These are phyloP conservation scores for Pogona vitticeps DNA, from an alignment of 2,113 vertebrate species.

Conservation along the genomic window DNA sequence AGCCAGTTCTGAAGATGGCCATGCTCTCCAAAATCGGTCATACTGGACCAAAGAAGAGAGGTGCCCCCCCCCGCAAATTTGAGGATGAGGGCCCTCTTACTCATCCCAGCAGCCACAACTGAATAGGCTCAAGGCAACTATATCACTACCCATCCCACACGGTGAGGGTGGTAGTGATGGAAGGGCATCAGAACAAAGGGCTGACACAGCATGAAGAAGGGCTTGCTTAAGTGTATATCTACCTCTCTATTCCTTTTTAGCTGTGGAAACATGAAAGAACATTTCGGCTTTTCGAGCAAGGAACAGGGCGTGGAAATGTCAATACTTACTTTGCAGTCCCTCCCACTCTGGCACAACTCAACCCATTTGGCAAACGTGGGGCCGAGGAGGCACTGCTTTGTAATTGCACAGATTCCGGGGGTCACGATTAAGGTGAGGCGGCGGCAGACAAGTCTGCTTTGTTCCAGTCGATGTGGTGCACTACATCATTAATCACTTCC, in stretches of 20 bases:
- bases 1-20: too few species aligned
- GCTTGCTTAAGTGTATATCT: too few species aligned
- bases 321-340: neutral
- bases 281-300: neutral
- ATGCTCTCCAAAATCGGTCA: too few species aligned
- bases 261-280: neutral
- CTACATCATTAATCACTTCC: constrained; percentile 54
- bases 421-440: constrained; percentile 33
- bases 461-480: constrained; percentile 12
- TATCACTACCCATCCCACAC: too few species aligned
- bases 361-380: constrained; percentile 1
- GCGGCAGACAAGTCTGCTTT: constrained; percentile 50
- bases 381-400: constrained; percentile 31
- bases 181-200: too few species aligned
- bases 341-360: constrained; percentile 18
- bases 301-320: neutral
- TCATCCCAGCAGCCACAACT: too few species aligned
- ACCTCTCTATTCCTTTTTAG: neutral
- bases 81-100: too few species aligned
- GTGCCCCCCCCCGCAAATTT: too few species aligned
- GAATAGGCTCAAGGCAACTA: too few species aligned
- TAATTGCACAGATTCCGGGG: constrained; percentile 48
- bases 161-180: too few species aligned
- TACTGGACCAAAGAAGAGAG: too few species aligned
- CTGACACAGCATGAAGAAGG: too few species aligned